Evolutionary conservation across 2,888 invertebrate genomes (phyloP).

Genomic region (Gerris lacustris): DNA sequence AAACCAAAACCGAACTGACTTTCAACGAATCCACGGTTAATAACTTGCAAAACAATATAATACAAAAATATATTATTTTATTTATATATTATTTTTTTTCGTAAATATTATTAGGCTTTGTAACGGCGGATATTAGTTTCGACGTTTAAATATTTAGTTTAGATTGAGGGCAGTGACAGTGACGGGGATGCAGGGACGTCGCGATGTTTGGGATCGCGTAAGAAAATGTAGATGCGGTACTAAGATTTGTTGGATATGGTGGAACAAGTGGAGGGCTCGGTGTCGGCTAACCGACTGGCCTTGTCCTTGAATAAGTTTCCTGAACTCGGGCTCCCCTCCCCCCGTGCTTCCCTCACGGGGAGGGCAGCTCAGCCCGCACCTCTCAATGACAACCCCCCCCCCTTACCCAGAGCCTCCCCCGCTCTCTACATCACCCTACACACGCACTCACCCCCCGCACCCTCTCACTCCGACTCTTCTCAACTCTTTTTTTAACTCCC

Average conservation of each 20-base stretch:
- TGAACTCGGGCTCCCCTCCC: slow-evolving; percentile 24
- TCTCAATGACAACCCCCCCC: slow-evolving; percentile 14
- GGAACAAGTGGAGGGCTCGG: slow-evolving; percentile 17
- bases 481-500: neutral
- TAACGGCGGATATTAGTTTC: too few species aligned
- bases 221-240: too few species aligned
- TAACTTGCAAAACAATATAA: too few species aligned
- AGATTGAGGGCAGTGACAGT: too few species aligned
- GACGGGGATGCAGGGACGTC: too few species aligned
- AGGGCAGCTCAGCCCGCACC: slow-evolving; percentile 18
- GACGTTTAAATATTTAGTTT: too few species aligned
- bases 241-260: slow-evolving; percentile 2
- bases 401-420: slow-evolving; percentile 4
- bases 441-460: neutral
- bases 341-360: slow-evolving; percentile 15
- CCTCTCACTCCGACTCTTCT: neutral
- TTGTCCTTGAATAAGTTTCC: slow-evolving; percentile 31
- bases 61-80: too few species aligned
- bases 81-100: too few species aligned
- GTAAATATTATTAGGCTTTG: too few species aligned
- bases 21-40: neutral
- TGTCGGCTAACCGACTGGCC: slow-evolving; percentile 26
- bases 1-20: neutral
- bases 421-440: slow-evolving; percentile 5
- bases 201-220: too few species aligned